phyloP scores from a whole-genome alignment of 2,797 vertebrate species.

The Phyllotis vaccarum region DNA sequence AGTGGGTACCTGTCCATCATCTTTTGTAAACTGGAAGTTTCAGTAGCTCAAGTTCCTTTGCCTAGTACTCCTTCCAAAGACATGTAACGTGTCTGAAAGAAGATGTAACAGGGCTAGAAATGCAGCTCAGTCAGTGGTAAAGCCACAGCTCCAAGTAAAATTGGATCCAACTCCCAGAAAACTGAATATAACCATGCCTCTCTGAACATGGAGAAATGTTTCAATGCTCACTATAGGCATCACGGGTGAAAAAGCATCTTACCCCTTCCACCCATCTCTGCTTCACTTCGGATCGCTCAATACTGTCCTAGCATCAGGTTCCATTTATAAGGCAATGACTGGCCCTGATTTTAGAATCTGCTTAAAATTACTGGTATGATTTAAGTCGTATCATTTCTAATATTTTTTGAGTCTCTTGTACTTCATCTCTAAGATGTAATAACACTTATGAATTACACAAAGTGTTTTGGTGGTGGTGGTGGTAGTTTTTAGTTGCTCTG shows the following conservation, averaged over 20 bases:
- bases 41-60: neutral
- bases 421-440: neutral
- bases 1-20: neutral
- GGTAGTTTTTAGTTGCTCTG: neutral
- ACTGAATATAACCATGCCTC: neutral
- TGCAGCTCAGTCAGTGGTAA: neutral
- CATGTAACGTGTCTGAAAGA: neutral
- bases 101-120: neutral
- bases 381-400: neutral
- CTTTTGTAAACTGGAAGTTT: neutral
- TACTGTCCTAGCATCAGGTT: neutral
- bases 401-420: neutral
- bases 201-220: neutral
- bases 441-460: neutral
- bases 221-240: neutral
- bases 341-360: neutral
- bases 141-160: neutral
- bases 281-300: neutral
- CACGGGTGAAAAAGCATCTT: too few relatives aligned
- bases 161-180: neutral
- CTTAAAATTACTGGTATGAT: neutral
- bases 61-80: neutral
- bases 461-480: neutral
- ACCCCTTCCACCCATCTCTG: neutral
- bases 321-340: neutral